These are phyloP conservation scores for Caenorhabditis auriculariae DNA, from an alignment of 2,888 invertebrate species.

Conservation along the genomic window DNA sequence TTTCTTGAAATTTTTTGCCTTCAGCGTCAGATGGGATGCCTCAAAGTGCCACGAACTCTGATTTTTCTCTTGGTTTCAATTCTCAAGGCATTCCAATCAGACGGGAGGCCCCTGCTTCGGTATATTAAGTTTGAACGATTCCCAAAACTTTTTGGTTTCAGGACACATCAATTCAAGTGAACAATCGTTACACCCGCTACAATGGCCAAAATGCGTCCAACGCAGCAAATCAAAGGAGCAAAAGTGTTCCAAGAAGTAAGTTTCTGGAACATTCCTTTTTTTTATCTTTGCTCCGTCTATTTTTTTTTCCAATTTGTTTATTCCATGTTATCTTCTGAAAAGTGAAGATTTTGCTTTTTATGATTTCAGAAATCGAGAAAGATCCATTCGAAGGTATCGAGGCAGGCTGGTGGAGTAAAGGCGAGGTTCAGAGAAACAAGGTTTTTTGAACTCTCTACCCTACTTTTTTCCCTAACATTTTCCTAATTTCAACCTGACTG, in stretches of 20 bases:
- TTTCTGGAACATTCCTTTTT: slow-evolving; percentile 4
- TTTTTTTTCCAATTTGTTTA: slow-evolving; percentile 1
- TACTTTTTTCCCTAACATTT: neutral
- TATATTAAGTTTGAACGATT: too few species aligned
- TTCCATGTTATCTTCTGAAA: neutral
- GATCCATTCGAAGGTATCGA: slow-evolving; percentile 50
- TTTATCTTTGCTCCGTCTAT: slow-evolving; percentile 1
- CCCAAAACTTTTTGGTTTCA: too few species aligned
- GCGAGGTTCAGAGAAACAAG: slow-evolving; percentile 45
- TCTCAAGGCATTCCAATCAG: slow-evolving; percentile 24
- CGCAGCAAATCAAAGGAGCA: slow-evolving; percentile 30
- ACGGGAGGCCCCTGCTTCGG: neutral
- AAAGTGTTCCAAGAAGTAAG: slow-evolving; percentile 36
- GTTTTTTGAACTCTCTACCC: slow-evolving; percentile 15
- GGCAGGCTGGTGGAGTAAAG: slow-evolving; percentile 46
- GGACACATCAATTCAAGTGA: too few species aligned
- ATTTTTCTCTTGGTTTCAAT: slow-evolving; percentile 16
- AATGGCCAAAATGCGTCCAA: too few species aligned
- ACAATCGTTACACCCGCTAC: too few species aligned
- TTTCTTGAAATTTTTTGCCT: neutral
- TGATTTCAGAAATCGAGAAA: slow-evolving; percentile 30
- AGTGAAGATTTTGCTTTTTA: too few species aligned
- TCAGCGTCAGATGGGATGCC: neutral
- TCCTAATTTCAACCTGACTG: neutral
- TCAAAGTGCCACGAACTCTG: slow-evolving; percentile 9